Base-by-base conservation (phyloP, 2,888 invertebrate species). In the Pilophorus perplexus region DNA sequence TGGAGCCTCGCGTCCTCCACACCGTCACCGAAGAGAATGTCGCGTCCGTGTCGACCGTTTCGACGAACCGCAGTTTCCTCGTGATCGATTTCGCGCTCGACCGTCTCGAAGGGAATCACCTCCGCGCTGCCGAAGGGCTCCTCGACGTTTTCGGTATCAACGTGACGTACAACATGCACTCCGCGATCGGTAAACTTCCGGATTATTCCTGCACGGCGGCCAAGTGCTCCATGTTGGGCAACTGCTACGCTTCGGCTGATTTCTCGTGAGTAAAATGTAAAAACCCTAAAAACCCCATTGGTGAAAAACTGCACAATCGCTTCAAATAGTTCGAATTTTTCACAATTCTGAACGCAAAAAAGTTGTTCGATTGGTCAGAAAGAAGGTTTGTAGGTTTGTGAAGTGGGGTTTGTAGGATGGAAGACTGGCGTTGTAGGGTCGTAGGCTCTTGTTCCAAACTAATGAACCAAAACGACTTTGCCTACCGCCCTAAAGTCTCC, bases 91-190 rank as follows among this genome's bases (percentile, higher is more conserved):
- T 94, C 73, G 80, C 82, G 44, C 81, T 93, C 73, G 81, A 85
- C 72, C 80, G 85, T 18, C 78, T 88, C 68, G 89, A 90, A 75
- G 89, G 90, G 6, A 88, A 89, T 28, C 92, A 94, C 78, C 80
- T 93, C 64, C 81, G 94, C 2, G 92, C 91, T 0, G 79, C 91
- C 70, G 85, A 89, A 74, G 85, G 87, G 60, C 81, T 93, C 27
- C 80, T 93, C 68, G 87, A 92, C 69, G 90, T 93, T 37, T 93
- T 88, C 75, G 94, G 94, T 14, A 93, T 95, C 79, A 94, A 95
- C 79, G 85, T 93, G 73, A 93, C 93, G 33, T 94, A 93, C 76
- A 66, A 57, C 40, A 64, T 67, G 27, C 67, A 69, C 28, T 59
- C 66, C 8, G 69, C 68, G 22, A 12, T 60, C 22, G 60, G 52